phyloP scores from a whole-genome alignment of 2,797 vertebrate genomes.

The Spinibarbus caldwelli region DNA sequence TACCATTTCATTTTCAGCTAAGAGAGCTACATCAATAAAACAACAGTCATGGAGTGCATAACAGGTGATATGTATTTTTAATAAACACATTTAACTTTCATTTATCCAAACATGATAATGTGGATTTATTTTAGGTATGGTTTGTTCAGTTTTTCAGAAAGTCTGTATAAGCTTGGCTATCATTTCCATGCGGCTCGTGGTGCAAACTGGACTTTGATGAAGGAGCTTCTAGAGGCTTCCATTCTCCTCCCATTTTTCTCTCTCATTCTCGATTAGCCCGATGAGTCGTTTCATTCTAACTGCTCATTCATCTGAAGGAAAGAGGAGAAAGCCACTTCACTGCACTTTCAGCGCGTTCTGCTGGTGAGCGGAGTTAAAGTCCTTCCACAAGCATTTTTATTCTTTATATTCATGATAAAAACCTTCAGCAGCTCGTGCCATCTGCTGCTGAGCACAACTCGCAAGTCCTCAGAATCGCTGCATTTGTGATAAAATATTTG shows the following conservation, averaged over 20 bases:
- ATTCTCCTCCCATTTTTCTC: slow-evolving; percentile 45
- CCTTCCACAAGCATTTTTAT: slow-evolving; percentile 68
- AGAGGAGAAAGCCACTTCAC: slow-evolving; percentile 66
- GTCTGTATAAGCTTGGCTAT: neutral
- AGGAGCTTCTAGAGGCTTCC: slow-evolving; percentile 29
- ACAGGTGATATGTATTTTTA: neutral
- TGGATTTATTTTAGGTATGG: neutral
- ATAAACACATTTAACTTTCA: neutral
- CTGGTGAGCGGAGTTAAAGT: slow-evolving; percentile 69
- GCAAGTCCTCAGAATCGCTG: slow-evolving; percentile 7
- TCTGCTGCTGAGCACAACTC: slow-evolving; percentile 69
- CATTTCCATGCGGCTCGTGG: neutral
- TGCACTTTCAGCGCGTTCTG: slow-evolving; percentile 71
- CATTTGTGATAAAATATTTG: slow-evolving; percentile 30
- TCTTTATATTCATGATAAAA: slow-evolving; percentile 71
- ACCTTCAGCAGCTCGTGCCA: slow-evolving; percentile 72
- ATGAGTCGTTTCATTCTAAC: slow-evolving; percentile 63
- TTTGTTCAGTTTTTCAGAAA: neutral
- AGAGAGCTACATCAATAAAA: neutral
- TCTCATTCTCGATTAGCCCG: slow-evolving; percentile 57
- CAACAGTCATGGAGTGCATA: neutral
- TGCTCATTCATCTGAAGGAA: slow-evolving; percentile 69
- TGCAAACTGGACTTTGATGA: slow-evolving; percentile 28
- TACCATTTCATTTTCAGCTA: neutral
- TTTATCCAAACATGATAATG: neutral